phyloP scores from a whole-genome alignment of 1,140 invertebrate species.

The fruit fly (Drosophila melanogaster) region DNA sequence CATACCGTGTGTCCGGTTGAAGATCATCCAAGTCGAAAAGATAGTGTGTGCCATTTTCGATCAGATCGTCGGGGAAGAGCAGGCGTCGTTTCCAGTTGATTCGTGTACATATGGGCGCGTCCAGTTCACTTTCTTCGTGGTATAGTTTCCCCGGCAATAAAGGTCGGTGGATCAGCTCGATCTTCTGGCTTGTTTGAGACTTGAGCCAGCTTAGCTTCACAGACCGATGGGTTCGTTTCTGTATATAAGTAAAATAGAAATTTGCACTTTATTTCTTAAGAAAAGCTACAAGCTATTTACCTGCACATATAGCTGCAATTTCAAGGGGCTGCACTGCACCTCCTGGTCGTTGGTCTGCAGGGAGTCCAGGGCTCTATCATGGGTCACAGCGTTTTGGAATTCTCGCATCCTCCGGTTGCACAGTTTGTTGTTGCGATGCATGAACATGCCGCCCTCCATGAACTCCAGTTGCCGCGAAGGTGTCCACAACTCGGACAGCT shows the following conservation, averaged over 20 bases:
- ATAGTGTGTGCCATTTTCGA: slow-evolving; percentile 62
- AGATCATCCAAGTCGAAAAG: slow-evolving; percentile 44
- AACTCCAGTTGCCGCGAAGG: slow-evolving; percentile 48
- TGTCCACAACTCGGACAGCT: slow-evolving; percentile 61
- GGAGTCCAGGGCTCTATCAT: slow-evolving; percentile 63
- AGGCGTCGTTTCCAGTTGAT: slow-evolving; percentile 68
- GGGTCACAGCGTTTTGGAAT: slow-evolving; percentile 45
- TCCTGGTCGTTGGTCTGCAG: slow-evolving; percentile 75
- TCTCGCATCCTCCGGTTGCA: slow-evolving; percentile 63
- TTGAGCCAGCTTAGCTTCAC: slow-evolving; percentile 59
- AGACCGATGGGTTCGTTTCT: slow-evolving; percentile 58
- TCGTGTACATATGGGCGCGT: slow-evolving; percentile 65
- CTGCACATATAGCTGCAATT: slow-evolving; percentile 47
- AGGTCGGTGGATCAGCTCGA: slow-evolving; percentile 64
- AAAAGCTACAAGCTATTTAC: background rate
- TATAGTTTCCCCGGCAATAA: slow-evolving; percentile 19
- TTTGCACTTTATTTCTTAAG: background rate
- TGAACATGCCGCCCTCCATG: slow-evolving; percentile 64
- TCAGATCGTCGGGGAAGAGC: slow-evolving; percentile 64
- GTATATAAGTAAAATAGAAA: background rate
- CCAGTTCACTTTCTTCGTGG: slow-evolving; percentile 59
- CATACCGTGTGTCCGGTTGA: slow-evolving; percentile 59
- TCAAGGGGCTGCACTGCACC: slow-evolving; percentile 70
- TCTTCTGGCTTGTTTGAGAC: slow-evolving; percentile 52
- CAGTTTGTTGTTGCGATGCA: slow-evolving; percentile 73